Evolutionary conservation across 2,888 invertebrate species (phyloP), one percentile per base, ranked within the genome.

Genomic region (Oscheius sp.): DNA sequence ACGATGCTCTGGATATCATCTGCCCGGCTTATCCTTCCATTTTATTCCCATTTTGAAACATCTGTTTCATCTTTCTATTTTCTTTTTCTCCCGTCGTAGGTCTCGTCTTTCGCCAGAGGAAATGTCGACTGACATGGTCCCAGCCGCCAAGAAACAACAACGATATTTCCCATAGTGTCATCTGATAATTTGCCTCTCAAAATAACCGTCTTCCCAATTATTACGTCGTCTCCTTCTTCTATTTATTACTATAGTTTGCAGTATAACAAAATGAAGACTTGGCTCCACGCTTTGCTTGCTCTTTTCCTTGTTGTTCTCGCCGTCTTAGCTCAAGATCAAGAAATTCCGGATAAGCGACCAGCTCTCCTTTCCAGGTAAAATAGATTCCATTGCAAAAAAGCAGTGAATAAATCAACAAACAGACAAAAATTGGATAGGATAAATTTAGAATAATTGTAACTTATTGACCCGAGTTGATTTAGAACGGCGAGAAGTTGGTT

Each of bases 341-440:
- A 66, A n/a, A 49, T 66, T 29, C 71, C 71, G 12, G 71, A 71
- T n/a, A 71, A 71, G 49, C 61, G 71, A 29, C 71, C 71, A 21
- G 71, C 71, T 29, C 63, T 71, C 12, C 61, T 71, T 13, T 71
- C 71, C 21, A 59, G 71, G 71, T 61, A n/a, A 35, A 35, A 35
- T 35, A 35, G 35, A 35, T n/a, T n/a, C n/a, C n/a, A n/a, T 52
- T 2, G 18, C 53, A 9, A 21, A 18, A 1, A 16, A 12, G 16
- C 29, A 6, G 7, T 61, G 35, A 35, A 35, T 35, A 35, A 6
- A 35, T 35, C 35, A 6, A 9, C 3, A 35, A 35, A 35, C 9
- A 9, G 35, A 9, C 3, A 35, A 35, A n/a, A n/a, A n/a, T n/a
- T n/a, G 61, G 41, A 61, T 35, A 58, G 61, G 2, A 25, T 59